phyloP scores from a whole-genome alignment of 2,888 invertebrate genomes.

The Phrixothrix hirtus region DNA sequence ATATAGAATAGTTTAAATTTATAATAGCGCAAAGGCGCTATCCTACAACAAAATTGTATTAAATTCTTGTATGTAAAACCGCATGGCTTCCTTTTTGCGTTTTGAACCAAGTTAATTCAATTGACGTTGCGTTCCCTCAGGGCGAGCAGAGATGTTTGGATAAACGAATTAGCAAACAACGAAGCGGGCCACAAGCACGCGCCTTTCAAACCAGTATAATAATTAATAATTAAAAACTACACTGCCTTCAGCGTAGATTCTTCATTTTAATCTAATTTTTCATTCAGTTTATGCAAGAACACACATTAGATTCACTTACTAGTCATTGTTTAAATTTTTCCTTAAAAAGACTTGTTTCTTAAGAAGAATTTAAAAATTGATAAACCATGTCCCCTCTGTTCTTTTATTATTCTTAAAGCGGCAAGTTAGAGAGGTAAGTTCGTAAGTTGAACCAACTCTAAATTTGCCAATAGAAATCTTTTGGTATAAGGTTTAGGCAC shows the following conservation, averaged over 20 bases:
- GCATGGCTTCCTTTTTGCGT: conserved; percentile 4
- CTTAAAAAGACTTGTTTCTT: not conserved
- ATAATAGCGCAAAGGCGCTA: no score
- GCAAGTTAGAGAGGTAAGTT: no score
- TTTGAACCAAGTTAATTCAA: conserved; percentile 36
- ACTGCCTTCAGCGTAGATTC: conserved; percentile 34
- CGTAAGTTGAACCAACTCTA: no score
- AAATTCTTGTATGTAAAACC: not conserved
- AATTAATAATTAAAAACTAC: conserved; percentile 44
- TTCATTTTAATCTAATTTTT: conserved; percentile 37
- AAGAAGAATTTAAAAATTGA: not conserved
- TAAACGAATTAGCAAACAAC: conserved; percentile 43
- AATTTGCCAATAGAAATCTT: conserved; percentile 2
- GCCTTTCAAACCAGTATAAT: conserved; percentile 29
- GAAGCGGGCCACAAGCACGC: conserved; percentile 30
- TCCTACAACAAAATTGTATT: not conserved
- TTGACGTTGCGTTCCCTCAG: conserved; percentile 31
- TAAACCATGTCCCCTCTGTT: no score
- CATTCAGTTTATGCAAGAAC: conserved; percentile 18
- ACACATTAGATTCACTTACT: conserved; percentile 1
- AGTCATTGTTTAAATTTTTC: not conserved
- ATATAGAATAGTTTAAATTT: no score
- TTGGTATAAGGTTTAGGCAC: conserved; percentile 6
- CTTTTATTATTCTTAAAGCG: no score
- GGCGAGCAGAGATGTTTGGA: conserved; percentile 37